Evolutionary conservation across 2,797 vertebrate species (phyloP).

Genomic region (Catostomus latipinnis): DNA sequence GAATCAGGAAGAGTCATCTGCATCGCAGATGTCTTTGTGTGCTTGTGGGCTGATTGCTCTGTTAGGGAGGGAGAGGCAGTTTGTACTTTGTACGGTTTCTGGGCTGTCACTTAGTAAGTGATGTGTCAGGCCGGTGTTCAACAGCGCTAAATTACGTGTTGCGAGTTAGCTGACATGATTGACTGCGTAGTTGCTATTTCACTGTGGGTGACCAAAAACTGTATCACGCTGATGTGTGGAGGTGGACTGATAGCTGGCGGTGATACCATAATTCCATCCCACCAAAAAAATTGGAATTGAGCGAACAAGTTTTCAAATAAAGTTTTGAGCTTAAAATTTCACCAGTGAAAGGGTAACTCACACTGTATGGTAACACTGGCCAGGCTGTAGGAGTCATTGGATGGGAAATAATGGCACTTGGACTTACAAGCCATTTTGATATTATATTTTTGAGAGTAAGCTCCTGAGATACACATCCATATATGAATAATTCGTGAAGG

Average conservation of each 20-base stretch:
- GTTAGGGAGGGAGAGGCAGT: constrained; percentile 6
- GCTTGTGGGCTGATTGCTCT: constrained; percentile 41
- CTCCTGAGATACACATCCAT: constrained; percentile 65
- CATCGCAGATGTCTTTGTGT: constrained; percentile 30
- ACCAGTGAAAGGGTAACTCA: constrained; percentile 29
- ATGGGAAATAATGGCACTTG: constrained; percentile 61
- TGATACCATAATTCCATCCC: constrained; percentile 46
- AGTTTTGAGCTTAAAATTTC: constrained; percentile 53
- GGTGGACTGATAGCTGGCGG: constrained; percentile 22
- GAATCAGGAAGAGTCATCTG: constrained; percentile 24
- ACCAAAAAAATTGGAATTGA: constrained; percentile 56
- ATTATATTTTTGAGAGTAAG: constrained; percentile 72
- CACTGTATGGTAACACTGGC: constrained; percentile 61
- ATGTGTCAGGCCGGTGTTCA: constrained; percentile 40
- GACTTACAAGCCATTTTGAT: constrained; percentile 63
- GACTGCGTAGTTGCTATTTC: constrained; percentile 55
- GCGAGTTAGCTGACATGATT: constrained; percentile 50
- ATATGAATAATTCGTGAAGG: constrained; percentile 78
- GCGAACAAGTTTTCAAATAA: constrained; percentile 66
- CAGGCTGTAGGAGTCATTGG: constrained; percentile 64
- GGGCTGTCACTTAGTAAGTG: constrained; percentile 44
- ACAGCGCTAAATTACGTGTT: constrained; percentile 50
- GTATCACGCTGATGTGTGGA: constrained; percentile 21
- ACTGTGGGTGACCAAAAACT: constrained; percentile 39
- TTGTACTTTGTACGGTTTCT: constrained; percentile 32